Evolutionary conservation across 2,113 vertebrate species (phyloP).

Genomic region (Microcebus jonahi): DNA sequence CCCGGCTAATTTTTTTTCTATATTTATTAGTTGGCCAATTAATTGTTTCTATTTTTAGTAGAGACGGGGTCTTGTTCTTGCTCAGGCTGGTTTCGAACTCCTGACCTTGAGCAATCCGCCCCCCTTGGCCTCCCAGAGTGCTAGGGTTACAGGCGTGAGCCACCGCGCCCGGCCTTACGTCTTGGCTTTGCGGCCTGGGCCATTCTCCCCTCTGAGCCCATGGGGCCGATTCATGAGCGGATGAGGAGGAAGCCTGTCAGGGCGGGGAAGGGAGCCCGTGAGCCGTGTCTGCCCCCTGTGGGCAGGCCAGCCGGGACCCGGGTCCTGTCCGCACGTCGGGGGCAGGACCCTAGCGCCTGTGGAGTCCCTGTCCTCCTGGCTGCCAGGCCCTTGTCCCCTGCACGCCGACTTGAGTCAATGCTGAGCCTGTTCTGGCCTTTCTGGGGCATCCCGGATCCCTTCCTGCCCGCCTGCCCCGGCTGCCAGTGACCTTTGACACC

Average conservation of each 20-base stretch:
- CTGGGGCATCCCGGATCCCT: neutral
- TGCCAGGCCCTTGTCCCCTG: too few species aligned
- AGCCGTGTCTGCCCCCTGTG: too few species aligned
- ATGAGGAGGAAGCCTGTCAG: too few species aligned
- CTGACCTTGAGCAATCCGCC: too few species aligned
- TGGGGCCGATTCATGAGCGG: neutral
- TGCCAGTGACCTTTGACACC: neutral
- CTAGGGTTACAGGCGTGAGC: too few species aligned
- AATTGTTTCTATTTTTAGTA: too few species aligned
- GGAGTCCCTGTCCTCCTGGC: neutral
- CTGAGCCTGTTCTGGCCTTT: neutral
- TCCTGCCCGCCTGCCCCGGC: rapidly evolving
- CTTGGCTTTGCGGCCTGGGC: neutral
- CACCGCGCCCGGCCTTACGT: too few species aligned
- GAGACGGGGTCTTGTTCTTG: too few species aligned
- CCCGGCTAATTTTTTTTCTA: too few species aligned
- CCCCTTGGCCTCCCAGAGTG: too few species aligned
- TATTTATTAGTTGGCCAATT: too few species aligned
- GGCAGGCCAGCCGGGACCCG: neutral
- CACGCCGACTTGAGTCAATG: rapidly evolving
- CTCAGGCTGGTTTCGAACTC: too few species aligned
- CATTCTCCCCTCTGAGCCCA: neutral
- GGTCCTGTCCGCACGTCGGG: rapidly evolving
- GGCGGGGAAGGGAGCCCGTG: neutral
- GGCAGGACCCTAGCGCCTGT: neutral